A percentile compares a stretch with the other conserved stretches of the same genome.
Conservation (phyloP, 2,797 vertebrate genomes). For the Enteromius treurensis region DNA sequence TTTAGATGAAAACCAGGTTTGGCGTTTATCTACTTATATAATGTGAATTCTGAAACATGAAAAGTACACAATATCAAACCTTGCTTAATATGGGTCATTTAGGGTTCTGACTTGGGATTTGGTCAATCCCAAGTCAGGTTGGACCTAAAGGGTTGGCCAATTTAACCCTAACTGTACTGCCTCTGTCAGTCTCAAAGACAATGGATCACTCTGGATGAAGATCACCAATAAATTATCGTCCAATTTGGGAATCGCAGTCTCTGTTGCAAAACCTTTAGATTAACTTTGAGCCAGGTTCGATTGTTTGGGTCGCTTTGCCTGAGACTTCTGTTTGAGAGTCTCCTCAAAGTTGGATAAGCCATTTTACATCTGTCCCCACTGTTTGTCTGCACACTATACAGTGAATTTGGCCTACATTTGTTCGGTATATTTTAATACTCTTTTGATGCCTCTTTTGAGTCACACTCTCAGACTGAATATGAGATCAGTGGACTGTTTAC, state of each 20-base stretch:
- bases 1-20: too few relatives aligned
- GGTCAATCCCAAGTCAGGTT: too few relatives aligned
- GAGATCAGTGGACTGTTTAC: conserved; percentile 20
- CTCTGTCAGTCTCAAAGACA: not conserved
- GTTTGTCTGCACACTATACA: not conserved
- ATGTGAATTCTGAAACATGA: not conserved
- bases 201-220: not conserved
- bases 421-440: not conserved
- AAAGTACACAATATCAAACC: not conserved
- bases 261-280: not conserved
- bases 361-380: not conserved
- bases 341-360: not conserved
- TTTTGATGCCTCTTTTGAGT: not conserved
- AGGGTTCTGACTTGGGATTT: not conserved
- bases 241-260: not conserved
- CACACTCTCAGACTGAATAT: not conserved
- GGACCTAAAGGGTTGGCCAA: too few relatives aligned
- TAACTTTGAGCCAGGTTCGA: not conserved
- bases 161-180: not conserved
- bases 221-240: not conserved
- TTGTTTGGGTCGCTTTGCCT: not conserved
- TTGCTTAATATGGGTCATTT: not conserved
- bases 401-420: too few relatives aligned
- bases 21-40: not conserved
- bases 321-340: not conserved